Evolutionary conservation across 2,113 vertebrate species (phyloP), one percentile per base, ranked within the genome.

Genomic region (Trematomus loennbergii): DNA sequence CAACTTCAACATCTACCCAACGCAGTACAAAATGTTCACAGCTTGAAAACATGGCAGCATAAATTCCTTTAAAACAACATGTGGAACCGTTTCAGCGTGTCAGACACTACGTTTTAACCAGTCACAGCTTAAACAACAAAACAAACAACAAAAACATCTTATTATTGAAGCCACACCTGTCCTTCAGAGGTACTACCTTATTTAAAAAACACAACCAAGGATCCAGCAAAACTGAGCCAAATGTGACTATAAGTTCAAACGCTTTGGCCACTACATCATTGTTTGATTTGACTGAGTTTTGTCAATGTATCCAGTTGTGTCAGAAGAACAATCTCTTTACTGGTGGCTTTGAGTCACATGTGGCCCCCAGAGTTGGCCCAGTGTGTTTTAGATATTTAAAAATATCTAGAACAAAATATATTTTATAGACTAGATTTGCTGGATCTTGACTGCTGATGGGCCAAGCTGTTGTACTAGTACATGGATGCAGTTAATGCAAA

Each of bases 1-100:
- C 78, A 87, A 80, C 63, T 79, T 76, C 78, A 82, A 73, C 72
- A 82, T 80, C 46, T 65, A 81, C 48, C 63, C 58, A 29, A 73
- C 45, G 55, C 58, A 57, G 73, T 20, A 64, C 78, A 84, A 79
- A 62, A 79, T 79, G 63, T 70, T 82, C 67, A 71, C 78, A 67
- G 78, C 74, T 66, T 80, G 61, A 71, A 45, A 52, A 16, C 61
- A 22, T 55, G 55, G 57, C 48, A 48, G 70, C 40, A 29, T 60
- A 73, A n/a, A 65, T 64, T 78, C 33, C 54, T 45, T 57, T 69
- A 20, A n/a, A 74, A 57, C 18, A 16, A 52, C 12, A 71, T 75
- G 45, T 12, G 65, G 5, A 55, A 55, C 46, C 33, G 5, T 65
- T n/a, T 7, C 22, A 55, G 11, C 13, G 20, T 13, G 4, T 62